Conservation (phyloP, 1,140 invertebrate genomes). For the Nephila pilipes region DNA sequence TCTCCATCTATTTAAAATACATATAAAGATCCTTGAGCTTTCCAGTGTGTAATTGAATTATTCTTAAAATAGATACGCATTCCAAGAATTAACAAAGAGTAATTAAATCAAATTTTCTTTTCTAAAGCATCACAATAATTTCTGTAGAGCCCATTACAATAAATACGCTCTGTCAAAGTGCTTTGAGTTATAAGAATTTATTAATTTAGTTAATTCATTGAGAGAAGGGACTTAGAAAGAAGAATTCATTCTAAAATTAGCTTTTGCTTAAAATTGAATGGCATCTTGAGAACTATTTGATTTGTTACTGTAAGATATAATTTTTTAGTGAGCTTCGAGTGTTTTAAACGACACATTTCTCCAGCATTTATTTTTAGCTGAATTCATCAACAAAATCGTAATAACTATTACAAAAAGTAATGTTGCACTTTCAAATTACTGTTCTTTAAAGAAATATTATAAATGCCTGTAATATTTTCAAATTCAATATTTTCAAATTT, state of each 20-base stretch:
- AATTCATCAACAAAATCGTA: too few species aligned
- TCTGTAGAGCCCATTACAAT: not conserved
- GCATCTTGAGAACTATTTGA: too few species aligned
- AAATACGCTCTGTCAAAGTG: not conserved
- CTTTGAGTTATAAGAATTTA: not conserved
- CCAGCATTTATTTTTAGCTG: too few species aligned
- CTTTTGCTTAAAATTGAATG: too few species aligned
- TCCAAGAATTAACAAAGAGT: not conserved
- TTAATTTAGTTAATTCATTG: not conserved
- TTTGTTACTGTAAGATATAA: too few species aligned
- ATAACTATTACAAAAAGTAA: too few species aligned
- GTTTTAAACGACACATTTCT: too few species aligned
- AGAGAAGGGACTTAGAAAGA: not conserved
- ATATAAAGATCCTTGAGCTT: not conserved
- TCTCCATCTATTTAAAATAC: not conserved
- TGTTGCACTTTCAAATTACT: too few species aligned
- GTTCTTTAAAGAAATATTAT: too few species aligned
- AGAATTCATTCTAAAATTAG: not conserved
- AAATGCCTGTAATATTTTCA: too few species aligned
- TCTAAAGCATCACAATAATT: not conserved
- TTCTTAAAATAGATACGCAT: not conserved
- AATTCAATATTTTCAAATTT: too few species aligned
- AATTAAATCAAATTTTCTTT: slow-evolving; percentile 1
- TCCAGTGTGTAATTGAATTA: not conserved
- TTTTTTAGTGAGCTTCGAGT: too few species aligned